Evolutionary conservation across 2,888 invertebrate species (phyloP), one percentile per base, ranked within the genome.

Genomic region (Eupithecia exiguata): DNA sequence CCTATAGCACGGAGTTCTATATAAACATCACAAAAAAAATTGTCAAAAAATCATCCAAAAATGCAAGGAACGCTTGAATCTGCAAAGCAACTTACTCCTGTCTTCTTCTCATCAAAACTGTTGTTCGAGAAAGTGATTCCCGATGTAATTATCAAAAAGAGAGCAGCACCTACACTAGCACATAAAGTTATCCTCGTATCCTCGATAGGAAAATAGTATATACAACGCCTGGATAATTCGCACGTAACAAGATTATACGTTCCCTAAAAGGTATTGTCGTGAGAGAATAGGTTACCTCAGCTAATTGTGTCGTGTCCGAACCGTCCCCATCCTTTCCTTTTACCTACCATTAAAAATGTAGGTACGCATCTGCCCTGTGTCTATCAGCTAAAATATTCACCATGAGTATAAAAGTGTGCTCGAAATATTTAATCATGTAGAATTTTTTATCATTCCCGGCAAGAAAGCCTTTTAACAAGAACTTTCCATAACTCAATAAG

Each of bases 401-500:
- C 16, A 69, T 21, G 12, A 21, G 10, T 49, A 4, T 49, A 21
- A 4, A 49, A 53, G 21, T 49, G 4, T 10, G 21, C 3, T 53
- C n/a, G 53, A 61, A 61, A 61, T 30, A 14, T 30, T 46, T 46
- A 7, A 16, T 61, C 7, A 61, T 14, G 3, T 25, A 16, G 12
- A 61, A 61, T 2, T 61, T 61, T n/a, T 25, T 12, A 21, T 25
- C 21, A 53, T 30, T 1, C 61, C 30, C 61, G 30, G 35, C 30
- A 62, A 30, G 62, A 35, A 62, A 62, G 62, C 21, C 1, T 73
- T 76, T 67, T 70, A 68, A 35, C 18, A 65, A 46, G 63, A 70
- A 75, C 68, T 74, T 69, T 53, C 66, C 76, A 78, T 74, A 74
- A 77, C 70, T 68, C 73, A 75, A 79, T 77, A 77, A 76, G 49